These are phyloP conservation scores for Nannospalax galili DNA, from an alignment of 2,113 vertebrate genomes.

Conservation along the genomic window DNA sequence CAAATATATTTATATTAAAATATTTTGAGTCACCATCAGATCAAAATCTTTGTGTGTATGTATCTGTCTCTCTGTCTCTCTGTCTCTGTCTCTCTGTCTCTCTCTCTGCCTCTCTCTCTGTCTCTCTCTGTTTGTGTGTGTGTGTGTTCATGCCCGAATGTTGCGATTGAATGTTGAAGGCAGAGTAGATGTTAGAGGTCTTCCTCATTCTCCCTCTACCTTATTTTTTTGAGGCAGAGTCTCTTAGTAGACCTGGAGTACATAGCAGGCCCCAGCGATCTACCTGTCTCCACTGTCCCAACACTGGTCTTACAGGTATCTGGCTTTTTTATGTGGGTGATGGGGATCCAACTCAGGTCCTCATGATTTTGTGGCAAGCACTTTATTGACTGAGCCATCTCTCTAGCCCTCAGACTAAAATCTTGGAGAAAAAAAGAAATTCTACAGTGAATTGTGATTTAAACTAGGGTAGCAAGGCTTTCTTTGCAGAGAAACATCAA, in stretches of 20 bases:
- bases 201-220: neutral
- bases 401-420: no score
- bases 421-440: neutral
- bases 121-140: neutral
- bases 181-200: neutral
- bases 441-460: neutral
- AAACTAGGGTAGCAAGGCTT: neutral
- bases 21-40: neutral
- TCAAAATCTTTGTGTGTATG: neutral
- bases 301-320: neutral
- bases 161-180: neutral
- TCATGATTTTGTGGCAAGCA: no score
- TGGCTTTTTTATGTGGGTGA: neutral
- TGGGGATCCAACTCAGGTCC: neutral
- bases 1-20: constrained; percentile 13
- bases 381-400: neutral
- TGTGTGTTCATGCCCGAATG: neutral
- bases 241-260: no score
- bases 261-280: no score
- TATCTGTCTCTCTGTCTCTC: fast-evolving
- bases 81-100: no score
- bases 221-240: neutral
- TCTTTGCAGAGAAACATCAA: neutral
- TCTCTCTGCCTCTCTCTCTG: no score
- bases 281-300: no score